Evolutionary conservation across 1,140 invertebrate genomes (phyloP).

Genomic region (Eciton burchellii): DNA sequence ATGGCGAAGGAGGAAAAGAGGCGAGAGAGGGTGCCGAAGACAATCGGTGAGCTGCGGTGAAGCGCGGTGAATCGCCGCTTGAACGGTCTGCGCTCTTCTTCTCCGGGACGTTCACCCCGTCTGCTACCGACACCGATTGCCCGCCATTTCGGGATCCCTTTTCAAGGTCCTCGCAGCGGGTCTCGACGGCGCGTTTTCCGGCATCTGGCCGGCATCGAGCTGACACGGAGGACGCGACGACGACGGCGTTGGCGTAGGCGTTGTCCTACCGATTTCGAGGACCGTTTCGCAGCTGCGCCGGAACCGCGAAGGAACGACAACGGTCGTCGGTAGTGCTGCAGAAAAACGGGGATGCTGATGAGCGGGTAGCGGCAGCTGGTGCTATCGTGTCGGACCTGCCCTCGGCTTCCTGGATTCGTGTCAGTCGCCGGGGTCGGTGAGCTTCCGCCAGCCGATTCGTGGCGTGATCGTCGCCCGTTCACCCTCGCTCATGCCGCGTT

Average conservation of each 20-base stretch:
- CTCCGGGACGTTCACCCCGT: conserved; percentile 73
- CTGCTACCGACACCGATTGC: conserved; percentile 85
- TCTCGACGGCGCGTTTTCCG: conserved; percentile 52
- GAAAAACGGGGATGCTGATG: conserved; percentile 57
- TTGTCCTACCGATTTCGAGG: conserved; percentile 7
- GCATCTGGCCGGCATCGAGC: conserved; percentile 76
- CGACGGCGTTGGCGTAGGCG: background rate
- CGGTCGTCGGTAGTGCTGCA: conserved; percentile 33
- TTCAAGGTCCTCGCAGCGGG: conserved; percentile 64
- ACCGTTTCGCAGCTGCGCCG: background rate
- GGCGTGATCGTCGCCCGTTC: conserved; percentile 80
- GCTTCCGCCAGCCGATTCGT: conserved; percentile 83
- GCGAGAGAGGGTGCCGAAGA: conserved; percentile 20
- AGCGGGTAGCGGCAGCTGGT: conserved; percentile 71
- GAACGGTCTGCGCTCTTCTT: conserved; percentile 45
- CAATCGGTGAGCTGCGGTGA: conserved; percentile 41
- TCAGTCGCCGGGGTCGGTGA: conserved; percentile 85
- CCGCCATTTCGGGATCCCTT: conserved; percentile 79
- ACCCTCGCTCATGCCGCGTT: conserved; percentile 82
- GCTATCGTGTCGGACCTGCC: conserved; percentile 82
- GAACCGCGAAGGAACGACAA: background rate
- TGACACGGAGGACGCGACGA: conserved; percentile 34
- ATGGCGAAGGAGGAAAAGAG: conserved; percentile 20
- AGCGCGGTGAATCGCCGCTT: conserved; percentile 28
- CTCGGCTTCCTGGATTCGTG: conserved; percentile 77